A percentile compares a stretch with the other conserved stretches of the same genome.
These are phyloP conservation scores for Eublepharis macularius DNA, from an alignment of 2,113 vertebrate species.

Conservation along the genomic window DNA sequence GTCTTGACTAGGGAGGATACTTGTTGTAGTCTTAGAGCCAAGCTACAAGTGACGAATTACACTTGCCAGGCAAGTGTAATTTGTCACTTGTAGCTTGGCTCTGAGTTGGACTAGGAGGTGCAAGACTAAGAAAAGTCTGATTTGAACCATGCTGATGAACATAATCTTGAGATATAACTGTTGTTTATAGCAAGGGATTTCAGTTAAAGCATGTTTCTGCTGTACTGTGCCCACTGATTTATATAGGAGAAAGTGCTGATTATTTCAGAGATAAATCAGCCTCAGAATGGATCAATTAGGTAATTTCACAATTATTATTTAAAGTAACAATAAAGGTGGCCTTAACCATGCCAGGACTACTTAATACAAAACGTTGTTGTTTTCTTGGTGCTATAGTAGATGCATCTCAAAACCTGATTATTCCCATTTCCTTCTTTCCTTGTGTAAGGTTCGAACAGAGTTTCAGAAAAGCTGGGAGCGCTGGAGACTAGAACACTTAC, in stretches of 20 bases:
- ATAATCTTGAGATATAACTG: slow-evolving; percentile 10
- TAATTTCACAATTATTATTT: slow-evolving; percentile 40
- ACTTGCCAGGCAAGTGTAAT: too few species aligned
- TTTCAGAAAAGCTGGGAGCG: slow-evolving; percentile 82
- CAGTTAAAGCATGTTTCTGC: slow-evolving; percentile 17
- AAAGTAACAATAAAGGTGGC: slow-evolving; percentile 37
- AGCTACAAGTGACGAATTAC: too few species aligned
- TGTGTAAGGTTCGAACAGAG: slow-evolving; percentile 78
- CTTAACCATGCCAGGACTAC: slow-evolving; percentile 55
- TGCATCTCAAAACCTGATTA: slow-evolving; percentile 43
- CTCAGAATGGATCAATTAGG: slow-evolving; percentile 32
- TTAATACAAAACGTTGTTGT: slow-evolving; percentile 42
- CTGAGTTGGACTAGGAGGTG: not conserved
- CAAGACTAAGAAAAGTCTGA: slow-evolving; percentile 3
- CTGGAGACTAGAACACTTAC: slow-evolving; percentile 76
- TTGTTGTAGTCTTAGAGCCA: too few species aligned
- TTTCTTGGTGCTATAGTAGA: slow-evolving; percentile 41
- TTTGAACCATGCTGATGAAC: slow-evolving; percentile 6
- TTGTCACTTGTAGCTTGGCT: too few species aligned
- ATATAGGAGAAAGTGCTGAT: slow-evolving; percentile 30
- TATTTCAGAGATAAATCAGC: slow-evolving; percentile 41
- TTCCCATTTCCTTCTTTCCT: slow-evolving; percentile 44
- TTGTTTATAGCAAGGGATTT: slow-evolving; percentile 38
- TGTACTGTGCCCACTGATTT: slow-evolving; percentile 16
- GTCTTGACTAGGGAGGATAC: not conserved